Percentiles rank a stretch among this genome's conserved stretches.
These are phyloP conservation scores for Noctua janthina DNA, from an alignment of 2,888 invertebrate genomes.

Conservation along the genomic window DNA sequence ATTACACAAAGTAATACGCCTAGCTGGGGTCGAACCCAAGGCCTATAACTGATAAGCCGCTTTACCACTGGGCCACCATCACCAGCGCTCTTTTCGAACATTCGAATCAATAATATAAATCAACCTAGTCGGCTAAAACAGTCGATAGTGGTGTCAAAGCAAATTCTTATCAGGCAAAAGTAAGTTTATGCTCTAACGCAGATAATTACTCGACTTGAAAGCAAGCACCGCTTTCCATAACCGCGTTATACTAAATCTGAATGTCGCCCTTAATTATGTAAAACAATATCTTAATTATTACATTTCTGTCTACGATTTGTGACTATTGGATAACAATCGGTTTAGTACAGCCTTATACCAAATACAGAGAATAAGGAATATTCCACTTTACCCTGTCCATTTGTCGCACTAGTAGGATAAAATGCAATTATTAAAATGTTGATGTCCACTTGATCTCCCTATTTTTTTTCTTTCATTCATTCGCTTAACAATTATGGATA, in stretches of 20 bases:
- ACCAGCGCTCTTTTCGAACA: too few species aligned
- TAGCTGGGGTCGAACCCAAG: too few species aligned
- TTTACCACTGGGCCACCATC: too few species aligned
- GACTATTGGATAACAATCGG: constrained; percentile 54
- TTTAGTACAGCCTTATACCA: constrained; percentile 58
- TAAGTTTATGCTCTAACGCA: constrained; percentile 40
- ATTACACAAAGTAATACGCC: too few species aligned
- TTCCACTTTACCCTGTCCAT: neutral
- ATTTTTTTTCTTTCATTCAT: neutral
- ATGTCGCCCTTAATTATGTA: constrained; percentile 77
- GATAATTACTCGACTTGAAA: constrained; percentile 67
- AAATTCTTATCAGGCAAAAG: constrained; percentile 29
- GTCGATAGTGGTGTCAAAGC: constrained; percentile 31
- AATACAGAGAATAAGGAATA: constrained; percentile 56
- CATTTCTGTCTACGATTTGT: constrained; percentile 70
- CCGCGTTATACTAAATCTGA: constrained; percentile 73
- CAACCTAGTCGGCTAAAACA: neutral
- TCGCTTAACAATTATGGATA: too few species aligned
- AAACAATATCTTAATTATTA: constrained; percentile 84
- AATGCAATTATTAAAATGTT: neutral
- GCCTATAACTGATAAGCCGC: too few species aligned
- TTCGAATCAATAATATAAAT: neutral
- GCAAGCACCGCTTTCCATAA: constrained; percentile 74
- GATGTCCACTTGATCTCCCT: neutral
- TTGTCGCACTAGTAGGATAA: neutral